Evolutionary conservation across 2,888 invertebrate genomes (phyloP).

Genomic region (Drosophila pseudotakahashii): DNA sequence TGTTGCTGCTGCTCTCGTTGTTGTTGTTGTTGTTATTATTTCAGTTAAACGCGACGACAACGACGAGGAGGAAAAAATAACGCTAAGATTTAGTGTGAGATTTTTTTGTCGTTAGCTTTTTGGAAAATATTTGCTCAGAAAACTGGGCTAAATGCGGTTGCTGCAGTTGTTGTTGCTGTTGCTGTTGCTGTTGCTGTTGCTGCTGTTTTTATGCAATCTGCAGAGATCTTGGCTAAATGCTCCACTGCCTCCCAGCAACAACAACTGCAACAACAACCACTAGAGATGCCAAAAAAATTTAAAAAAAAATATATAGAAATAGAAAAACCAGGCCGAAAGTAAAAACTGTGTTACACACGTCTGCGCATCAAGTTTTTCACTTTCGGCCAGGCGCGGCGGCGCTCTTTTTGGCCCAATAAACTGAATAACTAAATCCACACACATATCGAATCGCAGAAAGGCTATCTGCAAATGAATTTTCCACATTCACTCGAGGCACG

Average conservation of each 20-base stretch:
- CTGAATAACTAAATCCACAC: constrained; percentile 16
- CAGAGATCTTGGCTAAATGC: constrained; percentile 59
- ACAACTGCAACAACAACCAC: constrained; percentile 13
- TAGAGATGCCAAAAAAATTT: not conserved
- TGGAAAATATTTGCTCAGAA: constrained; percentile 48
- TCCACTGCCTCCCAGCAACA: constrained; percentile 48
- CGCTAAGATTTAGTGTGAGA: constrained; percentile 45
- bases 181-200: constrained; percentile 29
- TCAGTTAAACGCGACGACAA: constrained; percentile 36
- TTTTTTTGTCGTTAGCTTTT: constrained; percentile 44
- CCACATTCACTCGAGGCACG: constrained; percentile 54
- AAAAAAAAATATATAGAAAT: not conserved
- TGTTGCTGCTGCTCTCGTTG: constrained; percentile 24
- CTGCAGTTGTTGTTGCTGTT: constrained; percentile 13
- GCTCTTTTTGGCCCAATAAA: constrained; percentile 34
- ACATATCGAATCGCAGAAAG: constrained; percentile 10
- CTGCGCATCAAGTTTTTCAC: constrained; percentile 72
- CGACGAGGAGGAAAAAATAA: constrained; percentile 39
- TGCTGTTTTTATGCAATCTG: constrained; percentile 73
- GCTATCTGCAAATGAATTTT: constrained; percentile 37
- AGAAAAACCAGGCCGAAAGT: constrained; percentile 60
- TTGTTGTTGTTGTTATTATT: constrained; percentile 40
- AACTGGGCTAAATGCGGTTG: constrained; percentile 52
- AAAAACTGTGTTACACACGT: constrained; percentile 73
- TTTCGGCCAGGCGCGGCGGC: constrained; percentile 54